Conservation (phyloP, 2,888 invertebrate genomes). For the Teinopalpus imperialis region DNA sequence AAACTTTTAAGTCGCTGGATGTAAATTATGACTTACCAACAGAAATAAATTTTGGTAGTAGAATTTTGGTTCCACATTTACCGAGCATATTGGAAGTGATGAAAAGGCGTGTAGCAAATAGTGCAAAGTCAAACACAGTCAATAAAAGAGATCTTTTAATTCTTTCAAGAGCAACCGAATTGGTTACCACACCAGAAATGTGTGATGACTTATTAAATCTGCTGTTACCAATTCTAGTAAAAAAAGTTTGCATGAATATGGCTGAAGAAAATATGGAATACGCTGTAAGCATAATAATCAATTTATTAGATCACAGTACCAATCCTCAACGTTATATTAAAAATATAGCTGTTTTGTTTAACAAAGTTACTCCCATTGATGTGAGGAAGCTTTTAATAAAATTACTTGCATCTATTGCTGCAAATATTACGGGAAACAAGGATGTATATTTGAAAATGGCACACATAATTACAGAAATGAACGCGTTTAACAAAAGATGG, state of each 20-base stretch:
- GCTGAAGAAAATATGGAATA: slow-evolving; percentile 87
- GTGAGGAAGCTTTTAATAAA: slow-evolving; percentile 86
- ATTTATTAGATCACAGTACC: slow-evolving; percentile 86
- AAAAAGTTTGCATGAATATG: slow-evolving; percentile 81
- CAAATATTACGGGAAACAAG: slow-evolving; percentile 57
- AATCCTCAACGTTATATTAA: slow-evolving; percentile 85
- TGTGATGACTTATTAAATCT: slow-evolving; percentile 87
- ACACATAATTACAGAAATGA: slow-evolving; percentile 85
- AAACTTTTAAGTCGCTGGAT: slow-evolving; percentile 58
- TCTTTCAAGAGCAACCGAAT: slow-evolving; percentile 88
- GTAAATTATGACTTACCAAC: slow-evolving; percentile 37
- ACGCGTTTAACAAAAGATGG: slow-evolving; percentile 93
- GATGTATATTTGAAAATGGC: slow-evolving; percentile 75
- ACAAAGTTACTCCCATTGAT: slow-evolving; percentile 83
- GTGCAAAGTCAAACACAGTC: slow-evolving; percentile 80
- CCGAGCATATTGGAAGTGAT: slow-evolving; percentile 86
- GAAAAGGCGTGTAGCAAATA: slow-evolving; percentile 83
- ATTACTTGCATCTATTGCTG: slow-evolving; percentile 82
- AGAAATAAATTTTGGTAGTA: slow-evolving; percentile 86
- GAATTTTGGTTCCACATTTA: slow-evolving; percentile 88
- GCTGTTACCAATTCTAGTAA: slow-evolving; percentile 86
- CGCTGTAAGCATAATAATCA: slow-evolving; percentile 87
- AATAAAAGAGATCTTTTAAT: slow-evolving; percentile 88
- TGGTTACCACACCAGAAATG: slow-evolving; percentile 85
- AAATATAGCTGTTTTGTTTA: slow-evolving; percentile 87